These are phyloP conservation scores for Semnornis frantzii DNA, from an alignment of 2,113 vertebrate species.

Conservation along the genomic window DNA sequence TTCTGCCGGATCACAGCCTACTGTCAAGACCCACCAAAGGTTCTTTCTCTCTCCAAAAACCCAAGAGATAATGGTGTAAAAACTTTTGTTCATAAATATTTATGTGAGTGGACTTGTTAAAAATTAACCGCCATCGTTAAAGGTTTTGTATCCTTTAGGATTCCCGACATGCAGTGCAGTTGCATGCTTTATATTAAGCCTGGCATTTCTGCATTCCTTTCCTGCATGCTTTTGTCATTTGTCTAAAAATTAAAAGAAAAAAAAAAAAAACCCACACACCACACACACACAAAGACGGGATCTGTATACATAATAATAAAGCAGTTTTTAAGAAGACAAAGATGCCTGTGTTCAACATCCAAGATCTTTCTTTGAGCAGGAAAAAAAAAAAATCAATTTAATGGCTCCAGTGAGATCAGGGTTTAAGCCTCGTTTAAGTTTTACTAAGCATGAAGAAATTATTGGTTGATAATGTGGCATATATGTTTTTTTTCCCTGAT, in stretches of 20 bases:
- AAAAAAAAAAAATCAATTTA: constrained; percentile 54
- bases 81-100: constrained; percentile 71
- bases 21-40: constrained; percentile 45
- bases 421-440: constrained; percentile 67
- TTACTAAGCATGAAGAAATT: constrained; percentile 71
- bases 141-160: constrained; percentile 68
- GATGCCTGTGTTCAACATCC: constrained; percentile 69
- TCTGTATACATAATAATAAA: constrained; percentile 73
- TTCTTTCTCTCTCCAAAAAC: constrained; percentile 40
- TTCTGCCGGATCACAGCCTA: constrained; percentile 32
- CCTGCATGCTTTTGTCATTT: constrained; percentile 71
- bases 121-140: constrained; percentile 66
- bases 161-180: constrained; percentile 60
- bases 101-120: constrained; percentile 68
- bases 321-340: constrained; percentile 72
- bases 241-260: constrained; percentile 68
- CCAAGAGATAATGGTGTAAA: constrained; percentile 61
- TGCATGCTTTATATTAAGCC: constrained; percentile 68
- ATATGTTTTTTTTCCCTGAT: not conserved
- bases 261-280: constrained; percentile 53
- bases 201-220: constrained; percentile 69
- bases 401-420: constrained; percentile 68
- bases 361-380: constrained; percentile 62
- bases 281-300: constrained; percentile 65
- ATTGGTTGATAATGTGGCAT: constrained; percentile 54